Evolutionary conservation across 1,140 invertebrate species (phyloP), one percentile per base, ranked within the genome.

Genomic region (Eriosoma lanigerum): DNA sequence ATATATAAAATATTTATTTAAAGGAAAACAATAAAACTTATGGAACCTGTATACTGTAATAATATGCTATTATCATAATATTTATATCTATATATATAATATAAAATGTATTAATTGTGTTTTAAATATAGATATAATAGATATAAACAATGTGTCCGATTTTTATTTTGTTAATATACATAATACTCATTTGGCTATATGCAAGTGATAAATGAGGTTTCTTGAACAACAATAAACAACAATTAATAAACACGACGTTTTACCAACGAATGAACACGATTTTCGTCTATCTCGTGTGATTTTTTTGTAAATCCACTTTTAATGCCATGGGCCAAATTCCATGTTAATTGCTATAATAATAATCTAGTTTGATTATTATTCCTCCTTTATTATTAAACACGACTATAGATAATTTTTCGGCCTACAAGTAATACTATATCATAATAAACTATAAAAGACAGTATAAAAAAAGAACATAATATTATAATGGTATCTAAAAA

Each of bases 301-400:
- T 26, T 58, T 52, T 54, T 32, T 38, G 19, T 38, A 64, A 64
- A 64, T 44, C 62, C 29, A 38, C 15, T 64, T 64, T 44, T 19
- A 13, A 38, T 19, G 15, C 29, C 29, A 44, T 10, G 1, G 38
- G 19, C 62, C 29, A 64, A 64, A 64, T 64, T 38, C 19, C 13
- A 64, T 64, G 15, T 64, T 64, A 64, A 38, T 64, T 32, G 15
- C 26, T 10, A 26, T 38, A 29, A 38, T 64, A 64, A 58, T n/a
- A 8, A 38, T 64, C 19, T 64, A 58, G 9, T n/a, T n/a, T n/a
- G n/a, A n/a, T n/a, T n/a, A 21, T 13, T 58, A 58, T 24, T 2
- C 1, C 1, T 58, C 21, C 12, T 15, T 12, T 21, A 58, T 58
- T 58, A 58, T 58, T 58, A 58, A 8, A 26, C 21, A 26, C 13